Conservation (phyloP, 2,113 vertebrate species). For the Notothenia coriiceps region DNA sequence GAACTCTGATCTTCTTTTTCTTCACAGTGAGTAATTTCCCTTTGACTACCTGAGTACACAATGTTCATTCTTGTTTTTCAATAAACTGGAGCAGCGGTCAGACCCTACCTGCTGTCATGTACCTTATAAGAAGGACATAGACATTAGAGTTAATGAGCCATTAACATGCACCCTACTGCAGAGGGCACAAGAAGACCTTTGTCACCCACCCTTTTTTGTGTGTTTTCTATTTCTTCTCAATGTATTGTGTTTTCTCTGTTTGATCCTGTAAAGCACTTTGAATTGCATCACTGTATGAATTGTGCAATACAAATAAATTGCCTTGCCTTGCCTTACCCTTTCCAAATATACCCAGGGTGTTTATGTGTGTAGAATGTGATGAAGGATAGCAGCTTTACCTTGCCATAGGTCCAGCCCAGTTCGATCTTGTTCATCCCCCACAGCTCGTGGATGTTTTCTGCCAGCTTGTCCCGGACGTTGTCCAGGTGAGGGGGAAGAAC, state of each 20-base stretch:
- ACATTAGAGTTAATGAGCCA: slow-evolving; percentile 23
- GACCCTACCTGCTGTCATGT: background rate
- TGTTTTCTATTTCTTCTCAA: too few species aligned
- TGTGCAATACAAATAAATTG: too few species aligned
- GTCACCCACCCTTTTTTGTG: background rate
- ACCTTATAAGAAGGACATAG: background rate
- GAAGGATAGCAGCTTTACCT: slow-evolving; percentile 82
- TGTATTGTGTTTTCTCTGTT: too few species aligned
- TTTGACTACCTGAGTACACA: background rate
- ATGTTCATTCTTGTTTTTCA: background rate
- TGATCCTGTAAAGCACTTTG: too few species aligned
- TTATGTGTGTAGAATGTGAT: background rate
- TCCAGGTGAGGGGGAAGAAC: slow-evolving; percentile 95
- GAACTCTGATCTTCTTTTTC: too few species aligned
- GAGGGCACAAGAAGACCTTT: background rate
- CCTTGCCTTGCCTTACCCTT: background rate
- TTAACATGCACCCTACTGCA: slow-evolving; percentile 9
- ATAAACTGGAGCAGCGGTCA: background rate
- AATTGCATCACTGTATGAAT: too few species aligned
- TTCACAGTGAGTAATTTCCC: too few species aligned
- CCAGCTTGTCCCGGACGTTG: slow-evolving; percentile 94
- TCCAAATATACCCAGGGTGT: background rate
- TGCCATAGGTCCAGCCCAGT: slow-evolving; percentile 96
- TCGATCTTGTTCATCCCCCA: slow-evolving; percentile 99
- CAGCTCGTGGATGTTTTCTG: slow-evolving; percentile 98